Evolutionary conservation across 2,888 invertebrate species (phyloP), one percentile per base, ranked within the genome.

Genomic region (Sinotaia quadrata): DNA sequence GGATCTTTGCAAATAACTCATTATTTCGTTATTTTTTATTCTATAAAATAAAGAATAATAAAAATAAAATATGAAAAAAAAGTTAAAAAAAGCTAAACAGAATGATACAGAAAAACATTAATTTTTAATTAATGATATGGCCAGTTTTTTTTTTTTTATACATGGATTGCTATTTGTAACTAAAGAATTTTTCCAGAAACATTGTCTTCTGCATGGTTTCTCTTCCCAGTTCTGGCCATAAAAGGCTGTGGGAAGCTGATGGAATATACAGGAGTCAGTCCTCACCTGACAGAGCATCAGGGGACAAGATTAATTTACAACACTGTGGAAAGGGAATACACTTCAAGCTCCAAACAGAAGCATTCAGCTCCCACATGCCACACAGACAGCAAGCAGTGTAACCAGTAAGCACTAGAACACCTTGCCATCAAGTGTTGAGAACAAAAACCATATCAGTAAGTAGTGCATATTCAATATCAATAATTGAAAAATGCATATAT

Each of bases 231-330:
- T 54, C 29, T 52, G 65, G 29, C 65, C 41, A 18, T 18, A 29
- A 27, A 21, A 56, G 44, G 41, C 65, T 65, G 29, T 36, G 65
- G 41, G 41, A 65, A 65, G 65, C 27, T 37, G 54, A 65, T 65
- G 65, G 65, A 65, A 65, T 65, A 65, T 65, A 56, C 65, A 54
- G 65, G 54, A 29, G 34, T 56, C 54, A 54, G 54, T 51, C 65
- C 65, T 56, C 65, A 65, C 44, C 65, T 41, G 51, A 56, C 24
- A 54, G 36, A 65, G 47, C 47, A 24, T 54, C 29, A 41, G 56
- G 61, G 65, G 65, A 65, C 65, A n/a, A 10, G 44, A 29, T 54
- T 65, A 34, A 12, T 65, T 37, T 65, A 36, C 65, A 65, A 65
- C 41, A 37, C 29, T 56, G 65, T 65, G 65, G 65, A 65, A 65